A percentile compares a stretch with the other conserved stretches of the same genome.
These are phyloP conservation scores for Byasa hedistus DNA, from an alignment of 2,888 invertebrate species.

Conservation along the genomic window DNA sequence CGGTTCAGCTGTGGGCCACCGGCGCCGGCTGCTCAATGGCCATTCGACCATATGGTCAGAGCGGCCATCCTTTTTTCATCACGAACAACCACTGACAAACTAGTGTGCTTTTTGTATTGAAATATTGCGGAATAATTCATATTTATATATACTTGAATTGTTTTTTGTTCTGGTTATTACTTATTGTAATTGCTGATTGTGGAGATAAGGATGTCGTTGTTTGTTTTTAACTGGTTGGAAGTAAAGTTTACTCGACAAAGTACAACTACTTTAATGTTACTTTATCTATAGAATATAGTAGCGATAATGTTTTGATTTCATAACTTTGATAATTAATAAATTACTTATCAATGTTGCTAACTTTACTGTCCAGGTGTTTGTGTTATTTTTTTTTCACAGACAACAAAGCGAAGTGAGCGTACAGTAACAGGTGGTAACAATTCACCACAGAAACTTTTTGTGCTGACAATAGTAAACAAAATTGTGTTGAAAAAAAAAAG, in stretches of 20 bases:
- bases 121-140: constrained; percentile 23
- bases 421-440: too few species aligned
- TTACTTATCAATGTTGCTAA: too few species aligned
- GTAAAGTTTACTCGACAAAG: too few species aligned
- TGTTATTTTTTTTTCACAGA: neutral
- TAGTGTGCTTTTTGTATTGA: neutral
- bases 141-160: constrained; percentile 6
- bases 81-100: constrained; percentile 6
- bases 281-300: too few species aligned
- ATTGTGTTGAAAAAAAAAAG: neutral
- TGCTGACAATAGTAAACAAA: too few species aligned
- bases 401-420: too few species aligned
- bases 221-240: too few species aligned
- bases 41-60: constrained; percentile 24
- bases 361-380: too few species aligned
- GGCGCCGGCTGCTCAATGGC: constrained; percentile 20
- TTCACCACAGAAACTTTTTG: too few species aligned
- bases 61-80: constrained; percentile 8
- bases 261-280: too few species aligned
- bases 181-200: constrained; percentile 11
- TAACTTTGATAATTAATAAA: too few species aligned
- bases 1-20: constrained; percentile 21
- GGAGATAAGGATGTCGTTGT: neutral
- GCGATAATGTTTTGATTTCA: too few species aligned
- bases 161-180: constrained; percentile 13